Percentiles rank a stretch among this genome's conserved stretches.
Evolutionary conservation across 2,113 vertebrate genomes (phyloP).

Genomic region (Phycodurus eques): DNA sequence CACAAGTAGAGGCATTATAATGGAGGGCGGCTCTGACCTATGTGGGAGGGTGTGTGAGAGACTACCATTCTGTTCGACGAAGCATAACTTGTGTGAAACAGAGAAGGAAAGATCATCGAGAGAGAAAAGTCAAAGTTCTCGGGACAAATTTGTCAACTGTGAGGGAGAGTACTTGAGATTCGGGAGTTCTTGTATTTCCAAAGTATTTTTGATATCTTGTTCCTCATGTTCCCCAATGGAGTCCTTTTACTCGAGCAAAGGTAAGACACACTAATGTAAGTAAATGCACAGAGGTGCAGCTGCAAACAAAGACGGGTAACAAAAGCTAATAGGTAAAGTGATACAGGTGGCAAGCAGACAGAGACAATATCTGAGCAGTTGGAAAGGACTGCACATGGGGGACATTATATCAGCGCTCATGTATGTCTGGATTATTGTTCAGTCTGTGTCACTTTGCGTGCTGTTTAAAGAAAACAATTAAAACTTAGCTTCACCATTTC

Average conservation of each 20-base stretch:
- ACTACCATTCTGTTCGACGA: slow-evolving; percentile 57
- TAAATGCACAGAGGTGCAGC: slow-evolving; percentile 17
- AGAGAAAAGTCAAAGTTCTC: slow-evolving; percentile 44
- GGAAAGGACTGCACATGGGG: slow-evolving; percentile 30
- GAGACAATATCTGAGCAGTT: slow-evolving; percentile 10
- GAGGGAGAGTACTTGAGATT: slow-evolving; percentile 3
- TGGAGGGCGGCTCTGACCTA: slow-evolving; percentile 67
- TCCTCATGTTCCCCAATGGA: slow-evolving; percentile 50
- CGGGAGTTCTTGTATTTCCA: slow-evolving; percentile 30
- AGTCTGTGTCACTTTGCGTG: not conserved
- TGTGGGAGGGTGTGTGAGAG: slow-evolving; percentile 47
- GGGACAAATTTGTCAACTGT: slow-evolving; percentile 15
- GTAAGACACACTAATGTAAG: slow-evolving; percentile 53
- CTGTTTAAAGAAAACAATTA: not conserved
- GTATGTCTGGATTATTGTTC: not conserved
- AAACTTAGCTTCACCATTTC: not conserved
- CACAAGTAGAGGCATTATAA: slow-evolving; percentile 50
- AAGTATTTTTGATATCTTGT: slow-evolving; percentile 33
- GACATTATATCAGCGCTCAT: not conserved
- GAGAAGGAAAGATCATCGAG: slow-evolving; percentile 32
- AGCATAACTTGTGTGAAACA: slow-evolving; percentile 56
- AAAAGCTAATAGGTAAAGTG: slow-evolving; percentile 45
- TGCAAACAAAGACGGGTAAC: slow-evolving; percentile 31
- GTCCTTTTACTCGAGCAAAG: slow-evolving; percentile 69
- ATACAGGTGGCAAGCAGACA: slow-evolving; percentile 54